Evolutionary conservation across 2,888 invertebrate species (phyloP).

Genomic region (Xestia c-nigrum): DNA sequence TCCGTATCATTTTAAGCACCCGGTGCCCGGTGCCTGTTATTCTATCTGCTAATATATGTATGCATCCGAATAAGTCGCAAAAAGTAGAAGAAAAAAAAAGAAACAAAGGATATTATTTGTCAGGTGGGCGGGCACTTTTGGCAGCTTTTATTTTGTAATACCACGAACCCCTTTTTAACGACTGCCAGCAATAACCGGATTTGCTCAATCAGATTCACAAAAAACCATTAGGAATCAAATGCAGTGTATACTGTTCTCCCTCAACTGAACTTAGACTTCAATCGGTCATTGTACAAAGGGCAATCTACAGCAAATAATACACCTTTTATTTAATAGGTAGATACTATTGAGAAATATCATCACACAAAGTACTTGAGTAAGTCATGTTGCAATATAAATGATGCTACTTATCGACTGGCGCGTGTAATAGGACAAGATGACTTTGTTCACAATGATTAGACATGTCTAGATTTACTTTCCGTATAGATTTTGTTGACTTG

Average conservation of each 20-base stretch:
- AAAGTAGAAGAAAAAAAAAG: too few relatives aligned
- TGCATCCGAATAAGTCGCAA: too few relatives aligned
- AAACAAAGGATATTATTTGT: too few relatives aligned
- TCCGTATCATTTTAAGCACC: background rate
- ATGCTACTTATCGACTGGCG: conserved; percentile 36
- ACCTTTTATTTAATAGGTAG: conserved; percentile 36
- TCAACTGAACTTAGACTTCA: conserved; percentile 6
- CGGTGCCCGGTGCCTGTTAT: background rate
- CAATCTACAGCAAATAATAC: conserved; percentile 17
- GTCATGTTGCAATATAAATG: conserved; percentile 39
- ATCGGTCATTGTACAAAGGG: conserved; percentile 21
- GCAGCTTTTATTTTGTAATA: background rate
- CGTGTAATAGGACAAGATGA: conserved; percentile 32
- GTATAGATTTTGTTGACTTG: background rate
- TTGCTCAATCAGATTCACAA: background rate
- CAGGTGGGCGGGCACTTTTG: background rate
- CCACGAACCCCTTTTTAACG: background rate
- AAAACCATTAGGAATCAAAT: background rate
- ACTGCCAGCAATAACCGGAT: background rate
- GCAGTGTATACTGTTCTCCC: background rate
- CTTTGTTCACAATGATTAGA: conserved; percentile 43
- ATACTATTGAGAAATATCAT: conserved; percentile 19
- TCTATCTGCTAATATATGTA: background rate
- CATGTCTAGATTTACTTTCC: conserved; percentile 17
- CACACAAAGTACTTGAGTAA: conserved; percentile 14